A percentile compares a stretch with the other conserved stretches of the same genome.
These are phyloP conservation scores for Ptilonorhynchus violaceus DNA, from an alignment of 2,113 vertebrate species.

Conservation along the genomic window DNA sequence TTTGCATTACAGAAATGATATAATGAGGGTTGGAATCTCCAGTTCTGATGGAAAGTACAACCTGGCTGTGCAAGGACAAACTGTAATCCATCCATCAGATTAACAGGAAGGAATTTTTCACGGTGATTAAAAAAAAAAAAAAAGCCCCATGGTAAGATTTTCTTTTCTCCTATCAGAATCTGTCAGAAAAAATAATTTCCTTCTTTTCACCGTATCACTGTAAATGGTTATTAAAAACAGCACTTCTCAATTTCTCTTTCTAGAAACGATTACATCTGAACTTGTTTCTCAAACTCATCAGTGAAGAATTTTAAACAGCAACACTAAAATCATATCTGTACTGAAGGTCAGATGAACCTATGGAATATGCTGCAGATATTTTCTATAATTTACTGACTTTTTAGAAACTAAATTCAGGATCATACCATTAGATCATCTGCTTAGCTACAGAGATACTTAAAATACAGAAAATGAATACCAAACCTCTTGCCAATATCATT, in stretches of 20 bases:
- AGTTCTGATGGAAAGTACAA: conserved; percentile 48
- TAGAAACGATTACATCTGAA: conserved; percentile 15
- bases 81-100: conserved; percentile 57
- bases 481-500: background rate
- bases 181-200: conserved; percentile 52
- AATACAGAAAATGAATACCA: background rate
- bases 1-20: conserved; percentile 61
- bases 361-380: background rate
- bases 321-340: background rate
- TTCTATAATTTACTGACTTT: conserved; percentile 1
- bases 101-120: conserved; percentile 45
- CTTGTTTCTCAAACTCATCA: conserved; percentile 11
- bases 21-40: conserved; percentile 49
- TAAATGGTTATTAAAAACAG: conserved; percentile 37
- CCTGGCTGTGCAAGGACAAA: conserved; percentile 45
- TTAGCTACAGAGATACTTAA: conserved; percentile 13
- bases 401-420: conserved; percentile 14
- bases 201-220: background rate
- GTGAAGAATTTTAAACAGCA: conserved; percentile 27
- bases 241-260: conserved; percentile 13
- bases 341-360: conserved; percentile 11
- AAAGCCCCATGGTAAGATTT: background rate
- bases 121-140: conserved; percentile 2
- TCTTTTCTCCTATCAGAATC: conserved; percentile 18
- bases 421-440: conserved; percentile 11